phyloP scores from a whole-genome alignment of 92 coral and sea anemone genomes.

The Zoanthus sansibaricus region DNA sequence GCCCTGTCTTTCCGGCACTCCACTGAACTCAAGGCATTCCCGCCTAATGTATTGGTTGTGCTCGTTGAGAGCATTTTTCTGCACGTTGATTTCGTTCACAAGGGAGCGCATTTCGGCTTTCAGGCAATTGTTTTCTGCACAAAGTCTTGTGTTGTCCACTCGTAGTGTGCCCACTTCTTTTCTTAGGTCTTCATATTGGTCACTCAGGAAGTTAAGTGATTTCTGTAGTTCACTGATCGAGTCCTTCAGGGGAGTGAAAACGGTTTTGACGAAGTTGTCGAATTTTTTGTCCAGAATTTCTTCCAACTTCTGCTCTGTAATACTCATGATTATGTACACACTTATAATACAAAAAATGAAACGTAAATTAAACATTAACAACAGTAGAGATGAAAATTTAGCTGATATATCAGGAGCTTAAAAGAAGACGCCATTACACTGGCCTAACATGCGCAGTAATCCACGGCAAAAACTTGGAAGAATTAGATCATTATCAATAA shows the following conservation, averaged over 20 bases:
- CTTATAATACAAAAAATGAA: conserved; percentile 8
- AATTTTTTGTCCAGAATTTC: conserved; percentile 16
- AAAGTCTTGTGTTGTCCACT: conserved; percentile 18
- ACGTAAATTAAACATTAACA: conserved; percentile 24
- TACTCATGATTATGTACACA: conserved; percentile 22
- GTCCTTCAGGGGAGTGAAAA: conserved; percentile 14
- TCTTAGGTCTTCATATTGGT: conserved; percentile 23
- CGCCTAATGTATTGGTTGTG: conserved; percentile 51
- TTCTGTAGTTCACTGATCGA: conserved; percentile 14
- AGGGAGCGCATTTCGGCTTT: conserved; percentile 20
- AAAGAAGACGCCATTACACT: conserved; percentile 27
- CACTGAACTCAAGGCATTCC: conserved; percentile 53
- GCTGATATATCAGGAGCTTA: conserved; percentile 29
- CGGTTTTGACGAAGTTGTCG: conserved; percentile 3
- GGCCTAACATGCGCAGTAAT: conserved; percentile 1
- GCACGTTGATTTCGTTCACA: conserved; percentile 36
- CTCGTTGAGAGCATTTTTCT: conserved; percentile 41
- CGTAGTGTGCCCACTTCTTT: conserved; percentile 7
- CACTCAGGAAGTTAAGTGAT: conserved; percentile 17
- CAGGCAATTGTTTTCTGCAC: conserved; percentile 25
- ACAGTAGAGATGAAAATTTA: conserved; percentile 25
- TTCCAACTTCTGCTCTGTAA: conserved; percentile 17
- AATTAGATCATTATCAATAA: too few relatives aligned
- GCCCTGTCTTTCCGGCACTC: too few relatives aligned
- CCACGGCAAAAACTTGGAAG: too few relatives aligned